Percentiles rank a stretch among this genome's conserved stretches.
phyloP scores from a whole-genome alignment of 2,113 vertebrate species.

The Macrotus californicus region DNA sequence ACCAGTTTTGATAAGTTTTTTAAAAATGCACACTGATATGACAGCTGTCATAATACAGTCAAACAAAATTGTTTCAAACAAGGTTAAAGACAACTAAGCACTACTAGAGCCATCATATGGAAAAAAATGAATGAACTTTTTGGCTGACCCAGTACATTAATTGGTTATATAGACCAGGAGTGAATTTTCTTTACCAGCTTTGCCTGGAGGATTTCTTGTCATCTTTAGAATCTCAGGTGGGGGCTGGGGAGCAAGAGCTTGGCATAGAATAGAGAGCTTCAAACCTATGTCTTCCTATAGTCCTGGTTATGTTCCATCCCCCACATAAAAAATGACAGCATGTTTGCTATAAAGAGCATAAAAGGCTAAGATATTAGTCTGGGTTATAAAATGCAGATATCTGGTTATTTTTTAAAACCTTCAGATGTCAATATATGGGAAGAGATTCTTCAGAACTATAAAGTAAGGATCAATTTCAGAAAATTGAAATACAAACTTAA shows the following conservation, averaged over 20 bases:
- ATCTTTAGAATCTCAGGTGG: background rate
- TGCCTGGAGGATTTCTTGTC: background rate
- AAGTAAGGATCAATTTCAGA: background rate
- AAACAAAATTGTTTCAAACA: too few species aligned
- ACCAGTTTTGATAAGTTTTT: too few species aligned
- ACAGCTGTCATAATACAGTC: too few species aligned
- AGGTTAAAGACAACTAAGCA: too few species aligned
- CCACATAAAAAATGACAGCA: background rate
- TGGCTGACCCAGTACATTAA: background rate
- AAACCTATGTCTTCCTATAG: background rate
- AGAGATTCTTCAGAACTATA: background rate
- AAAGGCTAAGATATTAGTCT: background rate
- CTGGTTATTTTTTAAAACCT: background rate
- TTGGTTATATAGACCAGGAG: background rate
- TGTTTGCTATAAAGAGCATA: background rate
- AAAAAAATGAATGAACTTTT: too few species aligned
- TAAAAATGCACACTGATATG: too few species aligned
- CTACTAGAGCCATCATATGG: too few species aligned
- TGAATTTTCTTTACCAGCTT: background rate
- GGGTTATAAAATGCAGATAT: background rate
- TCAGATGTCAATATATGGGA: background rate
- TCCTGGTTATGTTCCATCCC: background rate
- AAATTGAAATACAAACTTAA: conserved; percentile 15
- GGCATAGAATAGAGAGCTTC: background rate
- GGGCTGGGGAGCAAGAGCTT: background rate